Conservation (phyloP, 2,113 vertebrate genomes). For the Silurus glanis region DNA sequence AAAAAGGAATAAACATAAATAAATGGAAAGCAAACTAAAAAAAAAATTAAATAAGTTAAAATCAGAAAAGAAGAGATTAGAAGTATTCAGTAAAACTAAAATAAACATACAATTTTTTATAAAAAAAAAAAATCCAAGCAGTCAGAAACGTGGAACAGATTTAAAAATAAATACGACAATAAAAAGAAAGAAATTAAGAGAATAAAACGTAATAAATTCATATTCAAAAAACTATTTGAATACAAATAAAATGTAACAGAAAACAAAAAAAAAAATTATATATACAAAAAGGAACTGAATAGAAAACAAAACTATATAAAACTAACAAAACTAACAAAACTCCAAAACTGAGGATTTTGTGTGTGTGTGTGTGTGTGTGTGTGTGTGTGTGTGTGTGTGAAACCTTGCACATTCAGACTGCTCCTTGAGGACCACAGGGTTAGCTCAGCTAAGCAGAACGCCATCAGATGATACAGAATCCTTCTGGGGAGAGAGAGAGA, state of each 20-base stretch:
- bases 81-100: no score
- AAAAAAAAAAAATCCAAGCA: no score
- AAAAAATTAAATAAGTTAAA: no score
- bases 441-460: conserved; percentile 92
- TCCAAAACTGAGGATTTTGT: conserved; percentile 28
- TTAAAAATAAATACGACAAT: not conserved
- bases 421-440: conserved; percentile 94
- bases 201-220: not conserved
- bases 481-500: conserved; percentile 65
- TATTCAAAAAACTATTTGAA: no score
- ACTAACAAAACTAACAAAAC: not conserved
- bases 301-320: not conserved
- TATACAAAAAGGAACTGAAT: not conserved
- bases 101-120: no score
- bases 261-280: not conserved
- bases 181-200: not conserved
- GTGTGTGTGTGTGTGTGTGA: conserved; percentile 15
- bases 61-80: no score
- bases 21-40: no score
- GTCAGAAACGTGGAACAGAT: no score
- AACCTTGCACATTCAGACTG: conserved; percentile 84
- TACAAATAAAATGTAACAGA: no score
- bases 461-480: conserved; percentile 80
- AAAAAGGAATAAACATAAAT: no score
- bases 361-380: not conserved